A percentile compares a stretch with the other conserved stretches of the same genome.
These are phyloP conservation scores for Heterotilapia buettikoferi DNA, from an alignment of 2,113 vertebrate species.

Conservation along the genomic window DNA sequence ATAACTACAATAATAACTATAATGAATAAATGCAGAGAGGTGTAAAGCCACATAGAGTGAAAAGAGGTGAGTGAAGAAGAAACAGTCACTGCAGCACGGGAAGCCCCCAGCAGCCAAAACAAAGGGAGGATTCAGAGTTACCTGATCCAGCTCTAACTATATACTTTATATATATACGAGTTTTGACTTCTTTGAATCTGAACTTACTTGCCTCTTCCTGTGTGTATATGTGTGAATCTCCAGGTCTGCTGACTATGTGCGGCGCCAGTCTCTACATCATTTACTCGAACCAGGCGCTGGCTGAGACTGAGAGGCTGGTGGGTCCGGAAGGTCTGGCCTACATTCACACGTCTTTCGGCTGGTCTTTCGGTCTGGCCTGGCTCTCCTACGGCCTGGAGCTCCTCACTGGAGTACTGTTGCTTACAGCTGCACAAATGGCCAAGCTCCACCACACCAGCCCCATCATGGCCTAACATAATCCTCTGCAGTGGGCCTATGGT, in stretches of 20 bases:
- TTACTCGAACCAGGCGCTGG: slow-evolving; percentile 67
- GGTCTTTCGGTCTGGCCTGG: slow-evolving; percentile 73
- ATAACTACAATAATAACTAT: background rate
- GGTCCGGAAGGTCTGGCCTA: slow-evolving; percentile 30
- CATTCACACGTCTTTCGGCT: slow-evolving; percentile 62
- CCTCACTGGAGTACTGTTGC: slow-evolving; percentile 41
- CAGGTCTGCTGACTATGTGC: slow-evolving; percentile 73
- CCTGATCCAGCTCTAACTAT: background rate
- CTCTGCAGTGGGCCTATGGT: background rate
- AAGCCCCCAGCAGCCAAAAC: background rate
- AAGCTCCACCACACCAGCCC: background rate
- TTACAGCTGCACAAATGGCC: slow-evolving; percentile 21
- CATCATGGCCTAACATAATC: background rate
- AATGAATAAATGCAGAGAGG: background rate
- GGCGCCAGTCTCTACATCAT: slow-evolving; percentile 70
- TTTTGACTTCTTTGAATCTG: background rate
- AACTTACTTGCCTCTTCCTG: background rate
- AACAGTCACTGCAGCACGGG: background rate
- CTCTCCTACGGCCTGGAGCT: slow-evolving; percentile 69
- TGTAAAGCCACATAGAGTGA: background rate
- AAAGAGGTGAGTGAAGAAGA: background rate
- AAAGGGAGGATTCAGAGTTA: background rate
- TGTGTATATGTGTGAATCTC: background rate
- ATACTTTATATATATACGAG: background rate
- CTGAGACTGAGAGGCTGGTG: slow-evolving; percentile 42